phyloP scores from a whole-genome alignment of 2,113 vertebrate species.

The Peromyscus leucopus region DNA sequence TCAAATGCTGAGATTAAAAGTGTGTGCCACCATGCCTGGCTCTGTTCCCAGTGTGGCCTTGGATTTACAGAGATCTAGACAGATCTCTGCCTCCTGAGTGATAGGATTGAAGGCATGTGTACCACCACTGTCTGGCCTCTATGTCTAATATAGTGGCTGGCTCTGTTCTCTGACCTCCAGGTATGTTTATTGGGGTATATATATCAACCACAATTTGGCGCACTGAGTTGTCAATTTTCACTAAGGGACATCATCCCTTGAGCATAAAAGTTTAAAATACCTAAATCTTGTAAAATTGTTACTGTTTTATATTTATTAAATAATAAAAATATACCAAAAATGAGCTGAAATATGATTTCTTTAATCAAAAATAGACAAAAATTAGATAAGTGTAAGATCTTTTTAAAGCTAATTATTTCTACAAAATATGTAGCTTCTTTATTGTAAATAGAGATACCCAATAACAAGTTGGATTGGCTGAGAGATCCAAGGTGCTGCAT shows the following conservation, averaged over 20 bases:
- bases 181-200: no score
- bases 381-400: neutral
- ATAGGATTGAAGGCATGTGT: no score
- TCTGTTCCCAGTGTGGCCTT: no score
- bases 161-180: no score
- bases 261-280: neutral
- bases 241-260: neutral
- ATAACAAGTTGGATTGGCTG: neutral
- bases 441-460: conserved; percentile 31
- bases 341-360: neutral
- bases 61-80: no score
- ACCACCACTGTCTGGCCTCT: no score
- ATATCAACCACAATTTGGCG: no score
- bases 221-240: neutral
- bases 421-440: neutral
- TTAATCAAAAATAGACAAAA: conserved; percentile 6
- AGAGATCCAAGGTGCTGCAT: neutral
- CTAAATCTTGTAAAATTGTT: conserved; percentile 27
- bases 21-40: no score
- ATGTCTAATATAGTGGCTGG: no score
- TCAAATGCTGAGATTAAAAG: no score
- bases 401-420: conserved; percentile 15
- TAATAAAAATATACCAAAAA: neutral
- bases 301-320: neutral
- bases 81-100: no score